Conservation (phyloP, 64 coral and sea anemone genomes). For the Montipora cactus region DNA sequence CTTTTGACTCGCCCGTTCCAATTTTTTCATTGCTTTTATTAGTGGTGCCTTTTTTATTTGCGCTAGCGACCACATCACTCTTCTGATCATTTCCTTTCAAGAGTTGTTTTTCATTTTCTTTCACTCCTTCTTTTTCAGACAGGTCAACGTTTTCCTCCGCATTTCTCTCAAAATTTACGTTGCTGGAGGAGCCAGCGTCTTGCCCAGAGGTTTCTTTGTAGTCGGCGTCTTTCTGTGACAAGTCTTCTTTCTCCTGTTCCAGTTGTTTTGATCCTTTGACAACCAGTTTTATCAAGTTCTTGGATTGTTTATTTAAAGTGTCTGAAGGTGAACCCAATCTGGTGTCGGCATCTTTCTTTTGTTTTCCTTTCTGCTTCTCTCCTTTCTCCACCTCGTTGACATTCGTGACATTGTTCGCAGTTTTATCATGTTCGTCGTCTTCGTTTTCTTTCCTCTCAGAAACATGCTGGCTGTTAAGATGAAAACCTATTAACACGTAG, state of each 20-base stretch:
- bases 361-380: background rate
- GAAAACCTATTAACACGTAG: background rate
- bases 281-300: conserved; percentile 18
- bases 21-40: background rate
- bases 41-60: background rate
- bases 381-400: background rate
- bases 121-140: background rate
- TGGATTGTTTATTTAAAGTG: background rate
- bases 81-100: background rate
- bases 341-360: background rate
- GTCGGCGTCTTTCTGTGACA: background rate
- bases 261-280: background rate
- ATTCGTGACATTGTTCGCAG: background rate
- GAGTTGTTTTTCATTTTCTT: background rate
- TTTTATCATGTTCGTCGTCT: background rate
- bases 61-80: no score
- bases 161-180: background rate
- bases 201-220: background rate
- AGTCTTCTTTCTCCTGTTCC: background rate
- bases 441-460: background rate
- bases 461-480: background rate
- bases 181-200: background rate
- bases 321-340: background rate
- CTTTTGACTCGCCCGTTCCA: background rate
- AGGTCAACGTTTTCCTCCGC: background rate